These are phyloP conservation scores for Leucosticte australis DNA, from an alignment of 2,113 vertebrate genomes.

Conservation along the genomic window DNA sequence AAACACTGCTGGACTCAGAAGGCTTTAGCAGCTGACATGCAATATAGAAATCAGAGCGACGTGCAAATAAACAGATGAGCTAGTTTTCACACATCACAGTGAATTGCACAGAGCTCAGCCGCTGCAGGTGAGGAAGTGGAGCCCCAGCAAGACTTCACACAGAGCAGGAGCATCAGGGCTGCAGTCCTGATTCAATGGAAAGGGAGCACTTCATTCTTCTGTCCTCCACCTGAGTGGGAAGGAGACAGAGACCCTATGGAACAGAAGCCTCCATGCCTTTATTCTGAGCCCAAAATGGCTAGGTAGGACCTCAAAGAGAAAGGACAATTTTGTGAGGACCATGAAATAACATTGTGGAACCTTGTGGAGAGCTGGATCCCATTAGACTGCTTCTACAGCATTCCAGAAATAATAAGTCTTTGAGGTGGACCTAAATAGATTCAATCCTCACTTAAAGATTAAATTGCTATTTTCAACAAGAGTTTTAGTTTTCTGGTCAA, in stretches of 20 bases:
- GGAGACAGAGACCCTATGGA: background rate
- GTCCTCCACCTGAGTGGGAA: background rate
- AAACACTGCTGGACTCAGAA: background rate
- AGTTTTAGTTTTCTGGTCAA: background rate
- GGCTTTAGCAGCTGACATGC: background rate
- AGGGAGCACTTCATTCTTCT: background rate
- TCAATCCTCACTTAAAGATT: background rate
- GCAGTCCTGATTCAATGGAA: background rate
- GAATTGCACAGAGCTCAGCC: background rate
- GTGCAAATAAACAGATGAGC: background rate
- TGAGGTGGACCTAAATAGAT: background rate
- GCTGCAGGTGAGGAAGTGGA: background rate
- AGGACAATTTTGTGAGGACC: background rate
- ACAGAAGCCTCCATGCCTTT: background rate
- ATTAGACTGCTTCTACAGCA: background rate
- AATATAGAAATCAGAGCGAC: background rate
- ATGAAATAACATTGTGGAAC: background rate
- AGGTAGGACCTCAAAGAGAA: background rate
- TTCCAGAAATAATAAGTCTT: background rate
- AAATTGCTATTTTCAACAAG: background rate
- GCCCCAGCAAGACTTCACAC: background rate
- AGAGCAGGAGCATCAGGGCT: background rate
- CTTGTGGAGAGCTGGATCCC: background rate
- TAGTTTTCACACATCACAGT: background rate
- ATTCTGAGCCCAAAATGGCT: background rate